Conservation (phyloP, 1,140 invertebrate genomes). For the Penaeus japonicus region DNA sequence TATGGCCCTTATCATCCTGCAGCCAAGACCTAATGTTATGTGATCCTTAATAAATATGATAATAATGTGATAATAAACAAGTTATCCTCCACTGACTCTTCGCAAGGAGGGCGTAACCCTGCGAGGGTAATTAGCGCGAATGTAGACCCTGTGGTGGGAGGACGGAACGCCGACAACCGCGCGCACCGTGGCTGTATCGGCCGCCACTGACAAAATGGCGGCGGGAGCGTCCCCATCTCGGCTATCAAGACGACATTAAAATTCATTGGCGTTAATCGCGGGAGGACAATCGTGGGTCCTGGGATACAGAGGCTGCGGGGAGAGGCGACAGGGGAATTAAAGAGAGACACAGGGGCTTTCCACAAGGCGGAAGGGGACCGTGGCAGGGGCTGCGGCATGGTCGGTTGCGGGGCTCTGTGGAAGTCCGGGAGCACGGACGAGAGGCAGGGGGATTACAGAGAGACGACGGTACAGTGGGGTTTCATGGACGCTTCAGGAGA, state of each 20-base stretch:
- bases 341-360: no score
- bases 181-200: no score
- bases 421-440: no score
- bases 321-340: no score
- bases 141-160: background rate
- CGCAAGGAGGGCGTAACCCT: background rate
- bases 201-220: slow-evolving; percentile 28
- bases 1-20: slow-evolving; percentile 30
- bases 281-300: background rate
- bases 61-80: slow-evolving; percentile 35
- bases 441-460: no score
- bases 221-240: slow-evolving; percentile 16
- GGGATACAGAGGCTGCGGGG: background rate
- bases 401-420: no score
- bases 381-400: no score
- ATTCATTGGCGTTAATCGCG: slow-evolving; percentile 41
- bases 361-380: no score
- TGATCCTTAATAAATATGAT: slow-evolving; percentile 40
- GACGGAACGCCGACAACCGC: background rate
- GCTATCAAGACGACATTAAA: slow-evolving; percentile 30
- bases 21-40: slow-evolving; percentile 26
- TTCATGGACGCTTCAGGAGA: no score
- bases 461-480: no score
- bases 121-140: background rate
- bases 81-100: slow-evolving; percentile 14